phyloP scores from a whole-genome alignment of 2,888 invertebrate species.

The Phalera bucephala region DNA sequence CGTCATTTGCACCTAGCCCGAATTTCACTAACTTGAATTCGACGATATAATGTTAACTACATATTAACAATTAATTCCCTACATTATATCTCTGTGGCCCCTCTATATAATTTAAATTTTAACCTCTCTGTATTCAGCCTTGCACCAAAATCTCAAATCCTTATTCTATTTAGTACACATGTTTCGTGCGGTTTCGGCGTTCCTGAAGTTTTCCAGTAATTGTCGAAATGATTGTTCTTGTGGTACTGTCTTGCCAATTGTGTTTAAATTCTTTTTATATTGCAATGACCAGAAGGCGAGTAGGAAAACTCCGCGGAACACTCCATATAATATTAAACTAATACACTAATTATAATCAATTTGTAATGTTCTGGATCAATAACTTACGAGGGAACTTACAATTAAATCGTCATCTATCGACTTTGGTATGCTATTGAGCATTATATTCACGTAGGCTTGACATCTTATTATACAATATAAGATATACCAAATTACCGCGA shows the following conservation, averaged over 20 bases:
- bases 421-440: constrained; percentile 24
- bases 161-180: constrained; percentile 13
- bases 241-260: too few relatives aligned
- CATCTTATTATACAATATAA: constrained; percentile 1
- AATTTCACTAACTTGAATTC: constrained; percentile 1
- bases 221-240: too few relatives aligned
- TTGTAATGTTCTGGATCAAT: constrained; percentile 12
- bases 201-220: too few relatives aligned
- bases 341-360: constrained; percentile 14
- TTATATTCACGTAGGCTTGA: constrained; percentile 12
- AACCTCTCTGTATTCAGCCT: constrained; percentile 39
- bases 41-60: neutral
- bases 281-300: too few relatives aligned
- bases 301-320: too few relatives aligned
- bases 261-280: too few relatives aligned
- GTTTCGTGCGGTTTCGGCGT: too few relatives aligned
- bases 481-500: constrained; percentile 4
- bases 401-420: constrained; percentile 23
- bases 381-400: constrained; percentile 13
- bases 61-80: neutral
- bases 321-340: too few relatives aligned
- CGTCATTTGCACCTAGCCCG: too few relatives aligned
- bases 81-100: constrained; percentile 12
- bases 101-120: constrained; percentile 19
- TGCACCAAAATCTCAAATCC: constrained; percentile 38